Percentiles rank a stretch among this genome's conserved stretches.
Conservation (phyloP, 2,888 invertebrate species). For the Drosophila robusta region DNA sequence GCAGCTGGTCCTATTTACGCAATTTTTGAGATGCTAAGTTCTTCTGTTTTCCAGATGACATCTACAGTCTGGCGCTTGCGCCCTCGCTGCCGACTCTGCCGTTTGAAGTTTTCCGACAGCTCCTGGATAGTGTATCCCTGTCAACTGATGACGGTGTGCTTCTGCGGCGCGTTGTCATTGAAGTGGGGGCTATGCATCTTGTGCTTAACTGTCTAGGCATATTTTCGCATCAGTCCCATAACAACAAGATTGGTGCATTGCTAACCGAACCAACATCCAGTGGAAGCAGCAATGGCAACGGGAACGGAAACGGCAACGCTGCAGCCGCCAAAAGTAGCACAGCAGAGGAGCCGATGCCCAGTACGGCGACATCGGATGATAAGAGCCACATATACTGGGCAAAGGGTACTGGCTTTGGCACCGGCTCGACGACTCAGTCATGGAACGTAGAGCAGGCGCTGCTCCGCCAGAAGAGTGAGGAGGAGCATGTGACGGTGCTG, state of each 20-base stretch:
- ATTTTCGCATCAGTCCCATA: conserved; percentile 92
- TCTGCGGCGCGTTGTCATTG: conserved; percentile 91
- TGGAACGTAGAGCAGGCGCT: conserved; percentile 99
- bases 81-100: conserved; percentile 88
- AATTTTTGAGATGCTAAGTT: neutral
- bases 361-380: conserved; percentile 87
- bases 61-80: conserved; percentile 89
- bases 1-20: neutral
- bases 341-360: conserved; percentile 76
- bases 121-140: conserved; percentile 91
- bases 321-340: conserved; percentile 35
- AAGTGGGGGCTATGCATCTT: conserved; percentile 93
- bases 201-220: conserved; percentile 94
- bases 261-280: conserved; percentile 43
- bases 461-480: conserved; percentile 94
- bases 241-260: conserved; percentile 84
- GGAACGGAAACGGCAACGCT: conserved; percentile 26
- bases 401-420: conserved; percentile 98
- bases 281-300: conserved; percentile 16
- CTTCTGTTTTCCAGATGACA: conserved; percentile 86
- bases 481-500: conserved; percentile 96
- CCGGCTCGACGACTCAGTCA: conserved; percentile 96
- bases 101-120: conserved; percentile 87
- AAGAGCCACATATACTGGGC: conserved; percentile 96
- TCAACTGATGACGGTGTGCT: conserved; percentile 91